These are phyloP conservation scores for Parasteatoda lunata DNA, from an alignment of 2,888 invertebrate genomes.

Conservation along the genomic window DNA sequence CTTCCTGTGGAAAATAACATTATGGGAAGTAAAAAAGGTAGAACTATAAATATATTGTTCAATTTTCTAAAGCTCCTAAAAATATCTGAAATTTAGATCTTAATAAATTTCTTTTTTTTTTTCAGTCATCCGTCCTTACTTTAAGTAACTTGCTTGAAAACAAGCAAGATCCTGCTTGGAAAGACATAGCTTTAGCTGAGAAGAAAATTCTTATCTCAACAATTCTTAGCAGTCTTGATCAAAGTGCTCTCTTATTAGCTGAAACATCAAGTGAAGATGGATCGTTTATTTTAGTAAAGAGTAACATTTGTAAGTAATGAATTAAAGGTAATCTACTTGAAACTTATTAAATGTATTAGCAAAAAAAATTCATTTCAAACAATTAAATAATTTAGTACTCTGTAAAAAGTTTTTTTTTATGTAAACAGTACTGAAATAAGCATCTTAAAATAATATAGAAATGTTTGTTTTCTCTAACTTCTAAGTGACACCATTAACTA, in stretches of 20 bases:
- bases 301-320: conserved; percentile 70
- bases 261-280: conserved; percentile 70
- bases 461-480: too few species aligned
- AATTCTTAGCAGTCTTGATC: conserved; percentile 73
- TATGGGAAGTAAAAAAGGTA: too few species aligned
- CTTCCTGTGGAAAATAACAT: too few species aligned
- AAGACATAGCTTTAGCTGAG: conserved; percentile 71
- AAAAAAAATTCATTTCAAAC: neutral
- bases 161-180: conserved; percentile 73
- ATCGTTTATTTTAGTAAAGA: conserved; percentile 65
- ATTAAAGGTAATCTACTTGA: neutral
- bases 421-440: too few species aligned
- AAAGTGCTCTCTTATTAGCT: conserved; percentile 73
- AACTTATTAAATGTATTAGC: too few species aligned
- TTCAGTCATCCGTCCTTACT: conserved; percentile 73
- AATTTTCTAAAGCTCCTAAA: too few species aligned
- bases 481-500: too few species aligned
- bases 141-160: conserved; percentile 73
- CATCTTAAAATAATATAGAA: too few species aligned
- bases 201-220: conserved; percentile 73
- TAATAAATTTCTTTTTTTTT: neutral
- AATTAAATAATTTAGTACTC: neutral
- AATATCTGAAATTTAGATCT: too few species aligned
- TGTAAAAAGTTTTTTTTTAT: neutral
- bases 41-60: too few species aligned